A percentile compares a stretch with the other conserved stretches of the same genome.
These are phyloP conservation scores for Phylloscopus trochiloides DNA, from an alignment of 2,113 vertebrate species.

Conservation along the genomic window DNA sequence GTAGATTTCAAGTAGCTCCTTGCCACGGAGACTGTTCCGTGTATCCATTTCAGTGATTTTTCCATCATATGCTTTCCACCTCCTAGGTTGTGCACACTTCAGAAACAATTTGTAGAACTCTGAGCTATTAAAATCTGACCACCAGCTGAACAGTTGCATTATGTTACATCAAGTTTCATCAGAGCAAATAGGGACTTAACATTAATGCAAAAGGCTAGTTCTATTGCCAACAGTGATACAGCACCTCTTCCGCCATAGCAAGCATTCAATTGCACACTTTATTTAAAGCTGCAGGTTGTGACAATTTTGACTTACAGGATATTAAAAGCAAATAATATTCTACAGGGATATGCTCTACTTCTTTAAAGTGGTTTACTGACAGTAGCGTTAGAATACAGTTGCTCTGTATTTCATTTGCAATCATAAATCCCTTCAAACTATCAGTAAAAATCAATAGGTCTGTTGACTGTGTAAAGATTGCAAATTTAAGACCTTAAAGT, in stretches of 20 bases:
- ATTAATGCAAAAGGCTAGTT: not conserved
- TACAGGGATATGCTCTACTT: not conserved
- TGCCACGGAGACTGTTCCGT: conserved; percentile 78
- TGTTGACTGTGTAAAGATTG: not conserved
- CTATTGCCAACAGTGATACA: not conserved
- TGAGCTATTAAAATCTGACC: not conserved
- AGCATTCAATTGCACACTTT: not conserved
- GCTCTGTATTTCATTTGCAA: not conserved
- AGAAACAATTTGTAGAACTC: conserved; percentile 49
- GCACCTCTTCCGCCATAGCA: not conserved
- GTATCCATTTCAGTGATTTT: conserved; percentile 84
- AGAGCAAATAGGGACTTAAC: not conserved
- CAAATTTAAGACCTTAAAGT: not conserved
- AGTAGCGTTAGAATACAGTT: not conserved
- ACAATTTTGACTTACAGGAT: not conserved
- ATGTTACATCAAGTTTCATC: not conserved
- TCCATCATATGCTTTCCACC: conserved; percentile 79
- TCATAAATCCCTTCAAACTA: conserved; percentile 17
- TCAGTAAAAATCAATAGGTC: conserved; percentile 9
- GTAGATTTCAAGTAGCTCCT: conserved; percentile 85
- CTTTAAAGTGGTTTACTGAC: not conserved
- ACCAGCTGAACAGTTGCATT: not conserved
- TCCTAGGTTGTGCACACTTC: conserved; percentile 83
- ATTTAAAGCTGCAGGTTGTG: not conserved
- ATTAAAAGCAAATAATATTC: conserved; percentile 19